Percentiles rank a stretch among this genome's conserved stretches.
These are phyloP conservation scores for Eulemur mongoz DNA, from an alignment of 2,797 vertebrate species.

Conservation along the genomic window DNA sequence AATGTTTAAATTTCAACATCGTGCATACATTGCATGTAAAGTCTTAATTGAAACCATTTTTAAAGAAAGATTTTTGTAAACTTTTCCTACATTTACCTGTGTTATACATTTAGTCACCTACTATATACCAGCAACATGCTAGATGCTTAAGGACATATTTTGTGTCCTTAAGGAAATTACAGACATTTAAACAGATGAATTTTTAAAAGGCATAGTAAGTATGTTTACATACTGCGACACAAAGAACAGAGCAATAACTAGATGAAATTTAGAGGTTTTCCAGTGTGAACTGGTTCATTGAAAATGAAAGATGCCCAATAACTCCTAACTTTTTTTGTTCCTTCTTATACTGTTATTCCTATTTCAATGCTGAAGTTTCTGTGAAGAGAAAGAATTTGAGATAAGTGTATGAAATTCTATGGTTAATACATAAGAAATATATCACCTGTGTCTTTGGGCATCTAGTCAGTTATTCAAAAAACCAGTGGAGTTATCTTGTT, in stretches of 20 bases:
- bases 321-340: not conserved
- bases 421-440: not conserved
- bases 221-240: not conserved
- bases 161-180: not conserved
- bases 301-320: not conserved
- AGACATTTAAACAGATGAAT: not conserved
- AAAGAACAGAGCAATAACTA: not conserved
- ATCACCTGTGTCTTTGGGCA: not conserved
- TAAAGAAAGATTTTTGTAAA: not conserved
- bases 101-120: not conserved
- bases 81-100: not conserved
- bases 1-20: not conserved
- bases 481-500: not conserved
- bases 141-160: not conserved
- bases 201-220: not conserved
- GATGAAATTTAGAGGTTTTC: not conserved
- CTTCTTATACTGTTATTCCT: not conserved
- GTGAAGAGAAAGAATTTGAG: constrained; percentile 15
- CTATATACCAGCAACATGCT: not conserved
- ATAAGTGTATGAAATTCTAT: not conserved
- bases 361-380: not conserved
- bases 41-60: not conserved
- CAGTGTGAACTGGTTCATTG: not conserved
- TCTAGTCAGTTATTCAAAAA: not conserved
- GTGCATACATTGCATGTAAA: not conserved